These are phyloP conservation scores for Okapia johnstoni DNA, from an alignment of 2,113 vertebrate species.

Conservation along the genomic window DNA sequence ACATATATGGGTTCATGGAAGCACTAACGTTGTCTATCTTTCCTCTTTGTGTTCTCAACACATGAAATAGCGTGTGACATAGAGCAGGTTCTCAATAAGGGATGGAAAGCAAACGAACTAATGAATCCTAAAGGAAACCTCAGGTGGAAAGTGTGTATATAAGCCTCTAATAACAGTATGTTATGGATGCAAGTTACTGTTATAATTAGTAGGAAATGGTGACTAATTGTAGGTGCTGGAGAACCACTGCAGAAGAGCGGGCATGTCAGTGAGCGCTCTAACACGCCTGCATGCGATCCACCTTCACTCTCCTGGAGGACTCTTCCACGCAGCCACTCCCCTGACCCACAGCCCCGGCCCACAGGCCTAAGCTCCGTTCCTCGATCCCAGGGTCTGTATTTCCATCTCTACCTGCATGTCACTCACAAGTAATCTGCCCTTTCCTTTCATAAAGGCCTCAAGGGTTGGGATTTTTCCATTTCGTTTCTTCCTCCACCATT, in stretches of 20 bases:
- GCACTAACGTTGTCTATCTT: neutral
- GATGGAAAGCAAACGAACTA: neutral
- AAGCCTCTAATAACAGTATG: neutral
- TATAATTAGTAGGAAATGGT: neutral
- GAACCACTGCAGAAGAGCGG: neutral
- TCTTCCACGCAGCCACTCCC: neutral
- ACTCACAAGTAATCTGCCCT: neutral
- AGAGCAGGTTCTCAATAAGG: neutral
- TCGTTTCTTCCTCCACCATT: neutral
- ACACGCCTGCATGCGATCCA: rapidly evolving
- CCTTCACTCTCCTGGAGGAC: neutral
- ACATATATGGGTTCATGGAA: neutral
- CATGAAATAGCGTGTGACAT: neutral
- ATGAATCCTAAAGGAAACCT: neutral
- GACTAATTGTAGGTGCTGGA: neutral
- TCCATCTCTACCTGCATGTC: neutral
- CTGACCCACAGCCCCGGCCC: no score
- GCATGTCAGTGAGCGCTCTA: no score
- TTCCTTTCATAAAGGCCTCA: neutral
- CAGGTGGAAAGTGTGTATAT: neutral
- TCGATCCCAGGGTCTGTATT: no score
- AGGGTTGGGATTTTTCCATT: neutral
- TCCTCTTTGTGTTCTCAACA: neutral
- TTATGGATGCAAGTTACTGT: neutral
- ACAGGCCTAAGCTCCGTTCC: neutral